A percentile compares a stretch with the other conserved stretches of the same genome.
Conservation (phyloP, 1,140 invertebrate genomes). For the Papilio xuthus region DNA sequence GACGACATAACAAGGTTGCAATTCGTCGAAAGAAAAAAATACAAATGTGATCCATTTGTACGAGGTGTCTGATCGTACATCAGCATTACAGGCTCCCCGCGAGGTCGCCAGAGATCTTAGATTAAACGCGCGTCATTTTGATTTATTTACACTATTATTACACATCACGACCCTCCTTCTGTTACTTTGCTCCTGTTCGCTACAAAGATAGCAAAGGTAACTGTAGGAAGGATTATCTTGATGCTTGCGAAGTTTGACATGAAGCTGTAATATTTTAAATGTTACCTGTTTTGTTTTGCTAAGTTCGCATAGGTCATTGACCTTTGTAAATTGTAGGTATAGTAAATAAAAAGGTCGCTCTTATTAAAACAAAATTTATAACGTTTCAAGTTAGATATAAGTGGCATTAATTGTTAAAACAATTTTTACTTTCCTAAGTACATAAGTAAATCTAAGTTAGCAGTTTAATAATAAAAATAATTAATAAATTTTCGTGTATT, state of each 20-base stretch:
- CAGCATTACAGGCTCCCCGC: slow-evolving; percentile 1
- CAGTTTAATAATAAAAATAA: not conserved
- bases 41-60: slow-evolving; percentile 16
- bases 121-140: slow-evolving; percentile 80
- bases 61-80: not conserved
- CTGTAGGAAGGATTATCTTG: not conserved
- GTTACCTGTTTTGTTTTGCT: not conserved
- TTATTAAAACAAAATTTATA: too few species aligned
- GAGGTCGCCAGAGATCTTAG: slow-evolving; percentile 46
- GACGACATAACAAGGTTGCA: not conserved
- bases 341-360: too few species aligned
- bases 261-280: not conserved
- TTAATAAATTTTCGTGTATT: not conserved
- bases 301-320: too few species aligned
- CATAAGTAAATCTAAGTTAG: too few species aligned
- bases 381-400: too few species aligned
- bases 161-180: slow-evolving; percentile 47
- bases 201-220: slow-evolving; percentile 28
- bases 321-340: too few species aligned
- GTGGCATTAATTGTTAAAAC: too few species aligned
- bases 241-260: not conserved
- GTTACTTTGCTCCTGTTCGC: not conserved
- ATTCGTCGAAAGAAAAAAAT: slow-evolving; percentile 1
- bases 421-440: too few species aligned
- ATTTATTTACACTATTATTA: slow-evolving; percentile 79